phyloP scores from a whole-genome alignment of 2,113 vertebrate species.

The Gracilinanus agilis region DNA sequence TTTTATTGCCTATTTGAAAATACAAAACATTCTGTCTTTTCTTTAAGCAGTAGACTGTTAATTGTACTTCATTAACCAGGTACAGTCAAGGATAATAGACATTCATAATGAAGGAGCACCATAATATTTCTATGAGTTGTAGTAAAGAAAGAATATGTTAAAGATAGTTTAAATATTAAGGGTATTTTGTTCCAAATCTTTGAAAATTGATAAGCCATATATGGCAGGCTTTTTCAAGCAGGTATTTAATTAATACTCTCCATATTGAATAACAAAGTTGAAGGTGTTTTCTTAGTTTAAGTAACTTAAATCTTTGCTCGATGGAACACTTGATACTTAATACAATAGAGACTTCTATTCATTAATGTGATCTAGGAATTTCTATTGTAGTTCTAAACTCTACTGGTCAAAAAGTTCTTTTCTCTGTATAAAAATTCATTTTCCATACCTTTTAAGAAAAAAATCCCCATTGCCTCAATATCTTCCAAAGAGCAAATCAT shows the following conservation, averaged over 20 bases:
- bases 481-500: not conserved
- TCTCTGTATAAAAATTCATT: not conserved
- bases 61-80: not conserved
- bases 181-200: not conserved
- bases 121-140: not conserved
- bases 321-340: not conserved
- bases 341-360: not conserved
- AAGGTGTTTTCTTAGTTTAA: not conserved
- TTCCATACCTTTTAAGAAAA: not conserved
- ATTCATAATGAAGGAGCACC: not conserved
- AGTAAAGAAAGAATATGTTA: not conserved
- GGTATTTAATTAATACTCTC: not conserved
- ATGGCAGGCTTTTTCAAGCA: not conserved
- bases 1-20: not conserved
- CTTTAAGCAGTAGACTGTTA: not conserved
- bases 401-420: not conserved
- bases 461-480: not conserved
- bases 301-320: not conserved
- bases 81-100: not conserved
- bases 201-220: not conserved
- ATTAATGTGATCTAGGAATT: not conserved
- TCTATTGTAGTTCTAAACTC: not conserved
- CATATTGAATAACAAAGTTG: not conserved
- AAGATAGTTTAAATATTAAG: not conserved
- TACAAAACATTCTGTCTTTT: not conserved